phyloP scores from a whole-genome alignment of 2,888 invertebrate species.

The Idaea biselata region DNA sequence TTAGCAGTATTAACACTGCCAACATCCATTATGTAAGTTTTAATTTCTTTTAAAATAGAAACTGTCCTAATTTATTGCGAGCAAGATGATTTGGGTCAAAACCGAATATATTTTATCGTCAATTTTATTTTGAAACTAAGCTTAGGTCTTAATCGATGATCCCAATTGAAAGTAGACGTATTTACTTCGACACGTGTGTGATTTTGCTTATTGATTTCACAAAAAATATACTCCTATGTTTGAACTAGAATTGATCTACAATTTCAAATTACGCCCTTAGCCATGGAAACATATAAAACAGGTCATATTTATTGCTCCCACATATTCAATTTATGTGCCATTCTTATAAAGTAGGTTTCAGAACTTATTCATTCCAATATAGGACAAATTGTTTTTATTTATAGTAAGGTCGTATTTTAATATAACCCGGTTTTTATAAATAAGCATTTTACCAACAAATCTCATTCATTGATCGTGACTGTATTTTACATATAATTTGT shows the following conservation, averaged over 20 bases:
- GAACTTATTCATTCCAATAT: no score
- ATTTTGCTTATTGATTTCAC: no score
- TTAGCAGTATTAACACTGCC: neutral
- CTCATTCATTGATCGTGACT: conserved; percentile 41
- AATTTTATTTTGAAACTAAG: neutral
- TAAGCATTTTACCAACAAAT: neutral
- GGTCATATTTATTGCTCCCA: no score
- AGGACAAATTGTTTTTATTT: no score
- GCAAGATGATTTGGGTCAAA: conserved; percentile 14
- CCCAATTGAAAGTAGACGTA: neutral
- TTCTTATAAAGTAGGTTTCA: no score
- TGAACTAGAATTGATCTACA: no score
- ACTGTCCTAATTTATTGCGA: conserved; percentile 29
- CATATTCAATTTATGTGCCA: no score
- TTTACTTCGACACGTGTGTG: neutral
- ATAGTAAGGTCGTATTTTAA: no score
- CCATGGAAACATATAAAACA: no score
- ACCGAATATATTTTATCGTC: neutral
- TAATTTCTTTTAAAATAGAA: conserved; percentile 2
- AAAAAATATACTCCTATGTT: no score
- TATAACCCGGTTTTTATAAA: neutral
- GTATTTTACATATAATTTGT: conserved; percentile 68
- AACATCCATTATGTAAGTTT: neutral
- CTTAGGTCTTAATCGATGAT: neutral
- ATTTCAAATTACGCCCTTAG: no score